Evolutionary conservation across 2,888 invertebrate genomes (phyloP).

Genomic region (Amorpha juglandis): DNA sequence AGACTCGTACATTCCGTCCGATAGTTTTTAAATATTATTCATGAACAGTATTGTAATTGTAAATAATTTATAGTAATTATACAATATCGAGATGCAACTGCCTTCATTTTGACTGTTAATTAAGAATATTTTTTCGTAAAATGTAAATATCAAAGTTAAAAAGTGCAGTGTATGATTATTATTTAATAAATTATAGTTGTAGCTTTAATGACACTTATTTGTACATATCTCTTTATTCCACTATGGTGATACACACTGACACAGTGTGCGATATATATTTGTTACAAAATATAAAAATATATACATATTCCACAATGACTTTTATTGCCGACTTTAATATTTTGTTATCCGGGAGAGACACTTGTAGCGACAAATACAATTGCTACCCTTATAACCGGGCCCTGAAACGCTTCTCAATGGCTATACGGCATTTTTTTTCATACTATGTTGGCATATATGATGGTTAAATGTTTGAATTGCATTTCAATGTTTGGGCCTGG

Average conservation of each 20-base stretch:
- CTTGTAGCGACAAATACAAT: too few species aligned
- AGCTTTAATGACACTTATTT: conserved; percentile 63
- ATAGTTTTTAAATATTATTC: conserved; percentile 24
- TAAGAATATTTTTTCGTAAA: conserved; percentile 44
- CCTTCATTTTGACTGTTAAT: conserved; percentile 74
- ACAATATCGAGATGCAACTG: conserved; percentile 52
- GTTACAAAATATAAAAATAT: conserved; percentile 83
- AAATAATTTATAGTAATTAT: conserved; percentile 40
- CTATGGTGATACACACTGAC: conserved; percentile 61
- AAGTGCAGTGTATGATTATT: conserved; percentile 49
- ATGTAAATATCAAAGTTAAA: conserved; percentile 45
- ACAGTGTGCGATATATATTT: conserved; percentile 78
- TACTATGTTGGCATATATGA: too few species aligned
- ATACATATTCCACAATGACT: conserved; percentile 54
- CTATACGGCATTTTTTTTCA: too few species aligned
- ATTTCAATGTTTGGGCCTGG: too few species aligned
- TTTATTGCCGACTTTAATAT: conserved; percentile 39
- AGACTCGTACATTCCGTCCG: conserved; percentile 45
- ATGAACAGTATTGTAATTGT: conserved; percentile 31
- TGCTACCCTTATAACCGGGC: too few species aligned
- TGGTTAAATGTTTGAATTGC: too few species aligned
- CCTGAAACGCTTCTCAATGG: too few species aligned
- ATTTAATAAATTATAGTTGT: conserved; percentile 69
- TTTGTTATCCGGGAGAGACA: too few species aligned
- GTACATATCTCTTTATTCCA: conserved; percentile 72